Percentiles rank a stretch among this genome's conserved stretches.
Conservation (phyloP, 2,888 invertebrate species). For the Lasioglossum figueresi region DNA sequence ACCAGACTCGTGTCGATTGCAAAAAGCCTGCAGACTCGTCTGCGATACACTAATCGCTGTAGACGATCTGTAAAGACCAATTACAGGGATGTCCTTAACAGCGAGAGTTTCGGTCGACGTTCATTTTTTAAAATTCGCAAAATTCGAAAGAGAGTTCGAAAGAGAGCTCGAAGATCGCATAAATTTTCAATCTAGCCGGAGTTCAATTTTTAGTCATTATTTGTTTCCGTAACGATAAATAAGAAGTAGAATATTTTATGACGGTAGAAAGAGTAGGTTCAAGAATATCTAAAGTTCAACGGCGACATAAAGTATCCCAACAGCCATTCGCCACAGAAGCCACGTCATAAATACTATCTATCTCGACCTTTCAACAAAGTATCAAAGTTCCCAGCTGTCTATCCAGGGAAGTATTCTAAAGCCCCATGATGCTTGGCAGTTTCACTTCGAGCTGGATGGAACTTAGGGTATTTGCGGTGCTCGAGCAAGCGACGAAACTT, state of each 20-base stretch:
- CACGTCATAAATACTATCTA: not conserved
- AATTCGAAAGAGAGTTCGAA: not conserved
- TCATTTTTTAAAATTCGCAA: not conserved
- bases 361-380: not conserved
- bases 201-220: not conserved
- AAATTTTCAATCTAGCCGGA: not conserved
- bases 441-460: not conserved
- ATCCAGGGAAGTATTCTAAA: constrained; percentile 2
- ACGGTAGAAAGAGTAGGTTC: not conserved
- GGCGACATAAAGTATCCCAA: not conserved
- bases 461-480: not conserved
- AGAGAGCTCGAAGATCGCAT: not conserved
- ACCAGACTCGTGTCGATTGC: not conserved
- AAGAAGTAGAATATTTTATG: no score
- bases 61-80: not conserved
- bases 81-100: not conserved
- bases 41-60: not conserved
- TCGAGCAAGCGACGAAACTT: not conserved
- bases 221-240: not conserved
- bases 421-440: not conserved
- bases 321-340: not conserved
- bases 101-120: not conserved
- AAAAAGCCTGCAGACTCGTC: not conserved
- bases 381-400: not conserved
- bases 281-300: not conserved